phyloP scores from a whole-genome alignment of 2,797 vertebrate genomes.

The Sebastes hubbsi region DNA sequence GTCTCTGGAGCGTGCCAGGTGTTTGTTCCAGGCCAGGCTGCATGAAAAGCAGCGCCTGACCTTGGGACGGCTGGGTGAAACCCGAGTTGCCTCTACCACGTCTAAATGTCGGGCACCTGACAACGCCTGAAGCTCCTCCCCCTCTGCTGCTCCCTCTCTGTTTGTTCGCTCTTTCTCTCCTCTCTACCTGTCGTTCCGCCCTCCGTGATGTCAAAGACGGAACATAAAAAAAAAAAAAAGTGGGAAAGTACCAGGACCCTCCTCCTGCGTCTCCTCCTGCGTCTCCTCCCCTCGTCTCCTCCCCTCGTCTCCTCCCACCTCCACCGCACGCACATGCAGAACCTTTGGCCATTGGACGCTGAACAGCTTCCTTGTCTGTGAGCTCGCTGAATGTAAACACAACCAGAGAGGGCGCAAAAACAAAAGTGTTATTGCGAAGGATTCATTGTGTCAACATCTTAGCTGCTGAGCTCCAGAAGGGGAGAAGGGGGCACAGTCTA shows the following conservation, averaged over 20 bases:
- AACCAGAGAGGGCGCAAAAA: conserved; percentile 82
- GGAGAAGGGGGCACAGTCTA: conserved; percentile 69
- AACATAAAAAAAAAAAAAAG: conserved; percentile 12
- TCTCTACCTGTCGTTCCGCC: conserved; percentile 50
- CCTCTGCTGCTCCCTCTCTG: conserved; percentile 6
- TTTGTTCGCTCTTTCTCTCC: conserved; percentile 26
- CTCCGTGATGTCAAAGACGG: background rate
- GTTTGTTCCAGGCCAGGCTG: conserved; percentile 58
- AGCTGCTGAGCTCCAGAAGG: conserved; percentile 51
- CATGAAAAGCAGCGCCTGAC: conserved; percentile 74
- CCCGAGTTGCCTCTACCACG: conserved; percentile 44
- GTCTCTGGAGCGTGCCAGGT: conserved; percentile 61
- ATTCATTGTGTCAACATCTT: conserved; percentile 82
- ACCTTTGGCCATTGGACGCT: conserved; percentile 61
- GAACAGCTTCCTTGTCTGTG: conserved; percentile 72
- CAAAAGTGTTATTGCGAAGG: conserved; percentile 83
- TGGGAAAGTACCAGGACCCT: conserved; percentile 46
- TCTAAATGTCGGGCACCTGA: conserved; percentile 58
- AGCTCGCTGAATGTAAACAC: conserved; percentile 81
- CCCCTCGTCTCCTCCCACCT: conserved; percentile 40
- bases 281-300: conserved; percentile 36
- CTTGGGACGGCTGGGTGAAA: conserved; percentile 65
- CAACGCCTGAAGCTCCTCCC: conserved; percentile 54
- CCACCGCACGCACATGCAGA: conserved; percentile 22
- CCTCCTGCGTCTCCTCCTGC: background rate